A percentile compares a stretch with the other conserved stretches of the same genome.
These are phyloP conservation scores for Zonotrichia leucophrys DNA, from an alignment of 2,113 vertebrate species.

Conservation along the genomic window DNA sequence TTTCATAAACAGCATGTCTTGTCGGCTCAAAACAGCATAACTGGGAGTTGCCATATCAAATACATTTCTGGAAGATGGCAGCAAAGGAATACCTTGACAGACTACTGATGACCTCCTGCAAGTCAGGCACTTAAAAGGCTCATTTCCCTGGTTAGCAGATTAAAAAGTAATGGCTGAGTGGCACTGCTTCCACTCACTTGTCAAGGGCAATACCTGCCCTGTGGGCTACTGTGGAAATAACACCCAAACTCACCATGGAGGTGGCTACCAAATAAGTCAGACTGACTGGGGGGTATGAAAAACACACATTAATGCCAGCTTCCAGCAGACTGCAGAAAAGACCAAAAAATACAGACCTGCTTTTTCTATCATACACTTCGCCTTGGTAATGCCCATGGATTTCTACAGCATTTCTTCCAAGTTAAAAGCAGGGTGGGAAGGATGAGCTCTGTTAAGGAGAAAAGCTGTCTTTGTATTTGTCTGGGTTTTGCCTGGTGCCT, in stretches of 20 bases:
- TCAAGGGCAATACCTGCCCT: not conserved
- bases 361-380: not conserved
- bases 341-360: not conserved
- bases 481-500: not conserved
- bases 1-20: not conserved
- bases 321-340: not conserved
- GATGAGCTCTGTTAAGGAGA: not conserved
- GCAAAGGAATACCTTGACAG: constrained; percentile 22
- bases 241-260: not conserved
- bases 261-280: not conserved
- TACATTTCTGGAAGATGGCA: not conserved
- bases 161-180: not conserved
- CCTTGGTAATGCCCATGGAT: not conserved
- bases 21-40: not conserved
- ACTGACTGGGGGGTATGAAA: not conserved
- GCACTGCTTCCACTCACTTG: not conserved
- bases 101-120: constrained; percentile 44
- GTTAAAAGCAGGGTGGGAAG: not conserved
- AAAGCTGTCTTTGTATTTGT: not conserved
- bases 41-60: constrained; percentile 32
- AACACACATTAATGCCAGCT: not conserved
- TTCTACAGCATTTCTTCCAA: not conserved
- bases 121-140: not conserved
- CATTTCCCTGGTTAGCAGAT: not conserved
- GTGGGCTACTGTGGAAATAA: not conserved